Conservation (phyloP, 2,888 invertebrate genomes). For the Morpho achilles region DNA sequence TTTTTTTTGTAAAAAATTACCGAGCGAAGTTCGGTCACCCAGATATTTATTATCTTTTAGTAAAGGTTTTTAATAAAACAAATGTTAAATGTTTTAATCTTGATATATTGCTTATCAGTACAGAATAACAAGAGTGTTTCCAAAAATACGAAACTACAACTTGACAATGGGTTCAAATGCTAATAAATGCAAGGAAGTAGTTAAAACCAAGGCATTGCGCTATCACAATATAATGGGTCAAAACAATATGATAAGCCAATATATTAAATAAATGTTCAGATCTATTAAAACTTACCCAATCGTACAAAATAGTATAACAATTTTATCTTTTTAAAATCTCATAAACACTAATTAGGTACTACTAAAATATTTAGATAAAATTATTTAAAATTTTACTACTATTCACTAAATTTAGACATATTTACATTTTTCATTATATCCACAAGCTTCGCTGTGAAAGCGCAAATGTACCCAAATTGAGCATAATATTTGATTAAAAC, state of each 20-base stretch:
- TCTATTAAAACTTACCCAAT: slow-evolving; percentile 61
- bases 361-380: slow-evolving; percentile 60
- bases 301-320: slow-evolving; percentile 67
- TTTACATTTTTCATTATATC: slow-evolving; percentile 60
- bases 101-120: slow-evolving; percentile 78
- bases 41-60: too few species aligned
- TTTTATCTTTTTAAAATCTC: slow-evolving; percentile 65
- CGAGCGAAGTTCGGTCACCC: too few species aligned
- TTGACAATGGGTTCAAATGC: slow-evolving; percentile 68
- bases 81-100: slow-evolving; percentile 51
- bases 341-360: slow-evolving; percentile 74
- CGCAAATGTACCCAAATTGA: slow-evolving; percentile 69
- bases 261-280: slow-evolving; percentile 50
- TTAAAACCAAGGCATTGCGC: slow-evolving; percentile 65
- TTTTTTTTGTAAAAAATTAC: too few species aligned
- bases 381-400: slow-evolving; percentile 63
- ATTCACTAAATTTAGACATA: slow-evolving; percentile 71
- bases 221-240: slow-evolving; percentile 60
- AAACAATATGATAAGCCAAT: slow-evolving; percentile 64
- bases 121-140: slow-evolving; percentile 73
- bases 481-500: slow-evolving; percentile 43
- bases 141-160: slow-evolving; percentile 62
- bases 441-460: slow-evolving; percentile 71
- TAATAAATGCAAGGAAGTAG: slow-evolving; percentile 72
- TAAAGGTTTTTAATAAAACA: slow-evolving; percentile 24